Base-by-base conservation (phyloP, 2,888 invertebrate species). In the Lasioglossum pauxillum region DNA sequence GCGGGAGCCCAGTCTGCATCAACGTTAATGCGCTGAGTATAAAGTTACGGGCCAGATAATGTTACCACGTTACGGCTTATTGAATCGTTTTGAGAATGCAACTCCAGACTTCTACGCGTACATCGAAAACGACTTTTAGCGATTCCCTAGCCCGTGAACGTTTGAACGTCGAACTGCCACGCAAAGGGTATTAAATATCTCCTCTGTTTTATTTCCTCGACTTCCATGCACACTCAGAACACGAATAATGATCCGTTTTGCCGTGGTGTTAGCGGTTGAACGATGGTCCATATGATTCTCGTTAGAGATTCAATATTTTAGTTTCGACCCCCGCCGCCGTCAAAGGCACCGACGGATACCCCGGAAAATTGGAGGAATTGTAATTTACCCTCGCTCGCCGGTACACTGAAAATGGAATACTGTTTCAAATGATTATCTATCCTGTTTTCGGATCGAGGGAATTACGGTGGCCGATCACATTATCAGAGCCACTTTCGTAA, bases 1-100 rank as follows among this genome's bases (percentile, higher is more conserved):
- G 14, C 8, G 12, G 35, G 35, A 3, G 27, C 49, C 71, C 53
- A 35, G n/a, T 44, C 31, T 64, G 46, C 53, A 71, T 73, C 31
- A 23, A 67, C 75, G 78, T 84, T 83, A 84, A 83, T 57, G 64
- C 53, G 19, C 16, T 1, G 8, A 46, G 67, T 35, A 35, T 78
- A 46, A 73, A 74, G 77, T 84, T 84, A 81, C 67, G 14, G 31
- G 0, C 3, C 53, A 31, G 78, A 60, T 67, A 44, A 60, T 10
- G 71, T 41, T 53, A 35, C 19, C 3, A 41, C 35, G 2, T 83
- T 71, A 53, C 5, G 16, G 31, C 31, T 12, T 35, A 64, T 75
- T 44, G 53, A 49, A 53, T 27, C 49, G n/a, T 64, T 78, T 75
- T 53, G 46, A 35, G 49, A 82, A 73, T 38, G 53, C n/a, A 44